Base-by-base conservation (phyloP, 2,113 vertebrate genomes). In the Cyprinodon tularosa region DNA sequence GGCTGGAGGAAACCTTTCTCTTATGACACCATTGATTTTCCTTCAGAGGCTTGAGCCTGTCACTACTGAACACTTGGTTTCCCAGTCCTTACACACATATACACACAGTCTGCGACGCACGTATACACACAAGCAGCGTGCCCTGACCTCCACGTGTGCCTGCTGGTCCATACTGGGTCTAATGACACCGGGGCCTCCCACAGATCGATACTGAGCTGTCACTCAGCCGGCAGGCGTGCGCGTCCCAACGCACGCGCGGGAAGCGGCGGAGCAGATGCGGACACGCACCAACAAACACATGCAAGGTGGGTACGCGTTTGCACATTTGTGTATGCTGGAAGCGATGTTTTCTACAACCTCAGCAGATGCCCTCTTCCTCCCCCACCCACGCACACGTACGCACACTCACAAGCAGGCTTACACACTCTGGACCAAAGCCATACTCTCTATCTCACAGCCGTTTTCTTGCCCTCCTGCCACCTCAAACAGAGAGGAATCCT, bases 1-100 rank as follows among this genome's bases (percentile, higher is more conserved):
- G 76, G 77, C 76, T 87, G 78, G 88, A 92, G 90, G 90, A 92
- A 92, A 90, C 91, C 90, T 92, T 90, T 89, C 90, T 92, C 90
- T 92, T 93, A 93, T 93, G 91, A 93, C 91, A 91, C 78, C 45
- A 93, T 93, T 91, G 92, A 93, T 93, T 93, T 93, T 93, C 92
- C 85, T 93, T 93, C 92, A 91, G 85, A 90, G 86, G 89, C 90
- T 92, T 91, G 88, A 93, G 92, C 90, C 92, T 93, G 92, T 92
- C 91, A 92, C 91, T 87, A 85, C 90, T 92, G 92, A 92, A 92
- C 90, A 85, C 91, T 90, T 88, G 89, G 88, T 87, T 80, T 84
- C 80, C 77, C 84, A 76, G 68, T 76, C 77, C 62, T 29, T 62
- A 0, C 72, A 72, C 77, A 69, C 69, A 53, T 60, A 76, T 59